Conservation (phyloP, 2,888 invertebrate genomes). For the Homarus gammarus region DNA sequence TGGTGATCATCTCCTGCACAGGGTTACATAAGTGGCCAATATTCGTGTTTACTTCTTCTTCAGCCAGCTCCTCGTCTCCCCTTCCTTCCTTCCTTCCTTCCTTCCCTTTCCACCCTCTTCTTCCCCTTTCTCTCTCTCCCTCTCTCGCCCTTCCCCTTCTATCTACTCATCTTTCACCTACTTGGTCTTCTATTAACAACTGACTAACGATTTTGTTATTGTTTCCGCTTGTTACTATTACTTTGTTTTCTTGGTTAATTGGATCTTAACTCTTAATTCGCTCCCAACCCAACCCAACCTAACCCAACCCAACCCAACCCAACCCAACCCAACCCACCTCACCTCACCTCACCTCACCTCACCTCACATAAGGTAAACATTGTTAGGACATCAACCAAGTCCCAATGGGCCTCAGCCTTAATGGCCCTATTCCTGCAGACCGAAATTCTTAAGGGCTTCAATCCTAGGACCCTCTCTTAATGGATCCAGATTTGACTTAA, state of each 20-base stretch:
- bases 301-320: not conserved
- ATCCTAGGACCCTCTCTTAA: too few relatives aligned
- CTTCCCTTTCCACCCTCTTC: not conserved
- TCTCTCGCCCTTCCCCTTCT: not conserved
- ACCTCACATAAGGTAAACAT: not conserved
- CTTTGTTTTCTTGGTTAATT: not conserved
- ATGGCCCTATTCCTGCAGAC: too few relatives aligned
- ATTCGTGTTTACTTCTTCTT: too few relatives aligned
- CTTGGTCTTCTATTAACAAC: not conserved
- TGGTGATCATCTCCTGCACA: too few relatives aligned
- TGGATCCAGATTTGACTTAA: too few relatives aligned
- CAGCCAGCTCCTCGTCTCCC: too few relatives aligned
- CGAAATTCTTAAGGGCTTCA: too few relatives aligned
- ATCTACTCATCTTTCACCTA: not conserved
- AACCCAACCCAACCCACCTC: slow-evolving; percentile 6
- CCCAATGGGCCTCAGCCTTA: too few relatives aligned
- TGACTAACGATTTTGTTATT: not conserved
- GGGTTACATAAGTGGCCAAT: too few relatives aligned
- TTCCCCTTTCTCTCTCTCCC: not conserved
- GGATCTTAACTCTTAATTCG: not conserved
- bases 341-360: slow-evolving; percentile 10
- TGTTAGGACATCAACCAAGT: too few relatives aligned
- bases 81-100: too few relatives aligned
- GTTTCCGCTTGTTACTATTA: not conserved
- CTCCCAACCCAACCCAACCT: not conserved